Conservation (phyloP, 2,888 invertebrate genomes). For the Salticus scenicus region DNA sequence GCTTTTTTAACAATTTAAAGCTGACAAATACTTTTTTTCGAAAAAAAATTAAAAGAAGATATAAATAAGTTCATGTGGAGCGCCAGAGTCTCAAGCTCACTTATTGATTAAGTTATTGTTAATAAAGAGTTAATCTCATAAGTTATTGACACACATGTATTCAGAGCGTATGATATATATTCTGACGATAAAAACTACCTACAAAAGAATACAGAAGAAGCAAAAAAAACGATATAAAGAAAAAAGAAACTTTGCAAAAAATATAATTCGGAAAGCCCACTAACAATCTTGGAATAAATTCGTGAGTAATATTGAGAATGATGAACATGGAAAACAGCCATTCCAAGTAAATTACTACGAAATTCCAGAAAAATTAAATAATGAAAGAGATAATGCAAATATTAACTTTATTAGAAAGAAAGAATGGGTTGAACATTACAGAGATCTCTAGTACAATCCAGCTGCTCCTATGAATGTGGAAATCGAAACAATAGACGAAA, state of each 20-base stretch:
- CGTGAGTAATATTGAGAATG: background rate
- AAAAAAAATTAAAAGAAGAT: too few relatives aligned
- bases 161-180: conserved; percentile 1
- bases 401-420: background rate
- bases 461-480: too few relatives aligned
- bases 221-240: background rate
- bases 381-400: background rate
- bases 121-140: background rate
- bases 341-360: background rate
- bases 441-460: background rate
- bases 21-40: background rate
- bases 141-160: conserved; percentile 1
- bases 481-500: too few relatives aligned
- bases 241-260: background rate
- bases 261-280: background rate
- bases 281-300: background rate
- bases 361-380: background rate
- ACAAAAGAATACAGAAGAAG: background rate
- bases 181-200: background rate
- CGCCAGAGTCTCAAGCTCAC: background rate
- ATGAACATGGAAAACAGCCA: background rate
- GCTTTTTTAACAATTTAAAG: background rate
- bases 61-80: background rate
- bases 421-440: background rate
- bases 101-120: background rate